Evolutionary conservation across 2,888 invertebrate genomes (phyloP).

Genomic region (Yponomeuta evonymella): DNA sequence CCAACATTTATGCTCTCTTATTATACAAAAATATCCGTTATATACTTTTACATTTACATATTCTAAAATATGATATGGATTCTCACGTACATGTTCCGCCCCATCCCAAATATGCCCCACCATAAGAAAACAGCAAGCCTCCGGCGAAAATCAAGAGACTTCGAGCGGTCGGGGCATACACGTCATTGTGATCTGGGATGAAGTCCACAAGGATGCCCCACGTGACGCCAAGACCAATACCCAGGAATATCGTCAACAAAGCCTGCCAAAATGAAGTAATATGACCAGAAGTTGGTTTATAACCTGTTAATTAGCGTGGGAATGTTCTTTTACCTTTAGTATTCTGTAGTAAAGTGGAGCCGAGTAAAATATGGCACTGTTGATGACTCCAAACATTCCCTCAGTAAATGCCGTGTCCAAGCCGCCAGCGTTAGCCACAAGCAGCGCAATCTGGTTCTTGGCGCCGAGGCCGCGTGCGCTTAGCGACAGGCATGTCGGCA

Average conservation of each 20-base stretch:
- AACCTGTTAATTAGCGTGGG: not conserved
- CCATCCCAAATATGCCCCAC: slow-evolving; percentile 55
- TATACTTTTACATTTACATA: too few species aligned
- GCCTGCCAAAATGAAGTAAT: slow-evolving; percentile 36
- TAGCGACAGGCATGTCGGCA: slow-evolving; percentile 89
- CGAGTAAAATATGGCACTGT: slow-evolving; percentile 89
- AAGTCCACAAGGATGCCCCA: slow-evolving; percentile 59
- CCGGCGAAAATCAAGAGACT: slow-evolving; percentile 58
- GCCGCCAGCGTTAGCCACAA: slow-evolving; percentile 95
- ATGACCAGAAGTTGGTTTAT: not conserved
- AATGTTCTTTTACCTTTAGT: slow-evolving; percentile 44
- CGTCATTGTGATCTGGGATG: slow-evolving; percentile 57
- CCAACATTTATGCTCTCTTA: too few species aligned
- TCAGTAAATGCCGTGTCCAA: slow-evolving; percentile 97
- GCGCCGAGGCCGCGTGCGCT: slow-evolving; percentile 89
- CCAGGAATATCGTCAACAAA: slow-evolving; percentile 54
- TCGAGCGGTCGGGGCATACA: slow-evolving; percentile 56
- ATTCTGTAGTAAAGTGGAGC: slow-evolving; percentile 77
- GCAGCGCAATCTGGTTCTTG: slow-evolving; percentile 92
- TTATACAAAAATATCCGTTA: not conserved
- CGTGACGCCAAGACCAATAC: slow-evolving; percentile 52
- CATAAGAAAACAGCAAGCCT: slow-evolving; percentile 53
- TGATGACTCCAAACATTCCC: slow-evolving; percentile 91
- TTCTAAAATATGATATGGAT: too few species aligned
- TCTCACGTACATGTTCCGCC: slow-evolving; percentile 52